Base-by-base conservation (phyloP, 2,888 invertebrate species). In the Platycheirus rosarum region DNA sequence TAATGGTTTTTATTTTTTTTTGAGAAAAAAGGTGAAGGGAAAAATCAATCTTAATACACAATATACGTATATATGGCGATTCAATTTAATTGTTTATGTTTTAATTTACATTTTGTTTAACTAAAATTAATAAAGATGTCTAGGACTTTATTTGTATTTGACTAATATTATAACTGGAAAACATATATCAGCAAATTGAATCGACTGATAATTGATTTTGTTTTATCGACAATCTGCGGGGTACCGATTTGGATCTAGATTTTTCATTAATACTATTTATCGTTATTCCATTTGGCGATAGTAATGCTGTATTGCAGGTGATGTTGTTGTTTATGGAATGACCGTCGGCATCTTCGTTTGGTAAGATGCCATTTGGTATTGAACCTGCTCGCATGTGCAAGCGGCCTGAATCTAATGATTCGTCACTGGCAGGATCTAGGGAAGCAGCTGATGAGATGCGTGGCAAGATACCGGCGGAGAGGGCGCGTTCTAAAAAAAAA, bases 121-220 rank as follows among this genome's bases (percentile, higher is more conserved):
- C 20, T 37, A 37, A 40, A 29, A 42, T 60, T 60, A 44, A 57
- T 60, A 14, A 78, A 68, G 46, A 44, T 60, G 46, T 57, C 57
- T 55, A 49, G 20, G 57, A 60, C 60, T 60, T 60, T 23, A 13
- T 35, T 49, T 40, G n/a, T 40, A 53, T 46, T 80, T 51, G 35
- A 53, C 70, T 80, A 60, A 68, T 53, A 53, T 53, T 57, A 57
- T 37, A 75, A n/a, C 40, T 77, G 62, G 68, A 51, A 71, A 76
- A 68, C 82, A 88, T 88, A 87, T 89, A 89, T 91, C 89, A 91
- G 88, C 90, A 91, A 86, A 90, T 88, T 85, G 90, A 91, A 87
- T 91, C 90, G 65, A 89, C 87, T 75, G 90, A 89, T 85, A 90
- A 86, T 86, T 88, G 88, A 85, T 90, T 90, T 85, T 89, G 89